phyloP scores from a whole-genome alignment of 23 tunicate genomes.

The Halocynthia aurantium region DNA sequence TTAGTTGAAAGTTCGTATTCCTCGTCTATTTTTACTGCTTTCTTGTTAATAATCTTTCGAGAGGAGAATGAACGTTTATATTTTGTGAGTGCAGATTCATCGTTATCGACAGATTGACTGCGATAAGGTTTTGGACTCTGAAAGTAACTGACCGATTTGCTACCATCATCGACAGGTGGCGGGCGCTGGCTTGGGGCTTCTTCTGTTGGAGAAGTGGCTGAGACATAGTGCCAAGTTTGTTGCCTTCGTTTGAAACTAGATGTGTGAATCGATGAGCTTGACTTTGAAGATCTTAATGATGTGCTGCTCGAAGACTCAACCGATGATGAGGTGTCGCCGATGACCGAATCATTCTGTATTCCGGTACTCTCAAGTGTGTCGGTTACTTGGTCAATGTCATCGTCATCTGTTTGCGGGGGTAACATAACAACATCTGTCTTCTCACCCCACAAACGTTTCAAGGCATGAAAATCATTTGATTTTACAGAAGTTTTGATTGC shows the following conservation, averaged over 20 bases:
- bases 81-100: neutral
- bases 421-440: slow-evolving; percentile 27
- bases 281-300: neutral
- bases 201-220: neutral
- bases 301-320: neutral
- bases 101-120: neutral
- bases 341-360: neutral
- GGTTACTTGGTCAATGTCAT: neutral
- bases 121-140: slow-evolving; percentile 42
- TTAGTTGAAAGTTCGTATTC: no score
- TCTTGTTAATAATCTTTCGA: neutral
- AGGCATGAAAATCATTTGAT: slow-evolving; percentile 28
- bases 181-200: neutral
- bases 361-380: neutral
- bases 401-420: neutral
- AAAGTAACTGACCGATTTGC: neutral
- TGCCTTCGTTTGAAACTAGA: slow-evolving; percentile 9
- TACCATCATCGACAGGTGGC: neutral
- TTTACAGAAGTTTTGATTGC: neutral
- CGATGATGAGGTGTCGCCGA: neutral
- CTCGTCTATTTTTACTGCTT: neutral
- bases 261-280: slow-evolving; percentile 19
- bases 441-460: slow-evolving; percentile 58
- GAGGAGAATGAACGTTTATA: no score
- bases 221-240: slow-evolving; percentile 20